Evolutionary conservation across 2,113 vertebrate species (phyloP), one percentile per base, ranked within the genome.

Genomic region (Okapia johnstoni): DNA sequence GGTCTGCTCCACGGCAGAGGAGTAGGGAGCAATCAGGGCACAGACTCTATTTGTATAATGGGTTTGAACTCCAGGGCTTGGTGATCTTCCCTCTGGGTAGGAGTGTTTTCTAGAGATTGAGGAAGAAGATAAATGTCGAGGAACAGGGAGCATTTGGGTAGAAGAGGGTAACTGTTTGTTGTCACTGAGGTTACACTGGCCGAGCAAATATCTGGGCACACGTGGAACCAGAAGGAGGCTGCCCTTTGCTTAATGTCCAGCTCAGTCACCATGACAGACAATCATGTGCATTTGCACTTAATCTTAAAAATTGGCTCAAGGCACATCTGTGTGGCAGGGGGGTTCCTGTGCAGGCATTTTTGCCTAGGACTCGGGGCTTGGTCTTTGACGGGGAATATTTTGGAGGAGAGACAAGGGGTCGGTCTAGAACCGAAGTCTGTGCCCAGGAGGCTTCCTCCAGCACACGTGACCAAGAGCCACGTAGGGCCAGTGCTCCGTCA

Each of bases 401-500:
- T 96, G 96, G 97, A 77, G 3, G 88, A 81, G 89, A 98, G 96
- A 94, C 93, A 91, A 97, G 96, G 90, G 87, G 92, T 90, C 57
- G 80, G 92, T 40, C 36, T 89, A 95, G 97, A 97, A 96, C 91
- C 46, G 73, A 93, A 77, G 96, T 55, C 87, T 97, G 94, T 94
- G 54, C 96, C 96, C 54, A 33, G 70, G 66, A 96, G 96, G 97
- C 94, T 93, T 97, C 79, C 93, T 97, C 98, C 97, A 97, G 94
- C 58, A 63, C 60, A 21, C 43, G 93, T 60, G 70, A 98, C 98
- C 98, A 97, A 98, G 91, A 96, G 97, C 97, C 96, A 96, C 81
- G 93, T 23, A 8, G 88, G 94, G 92, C 92, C 1, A 0, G 60
- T 0, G 0, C 88, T 97, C 93, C 98, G 94, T 97, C 92, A 96